phyloP scores from a whole-genome alignment of 2,113 vertebrate genomes.

The Henicopernis longicauda region DNA sequence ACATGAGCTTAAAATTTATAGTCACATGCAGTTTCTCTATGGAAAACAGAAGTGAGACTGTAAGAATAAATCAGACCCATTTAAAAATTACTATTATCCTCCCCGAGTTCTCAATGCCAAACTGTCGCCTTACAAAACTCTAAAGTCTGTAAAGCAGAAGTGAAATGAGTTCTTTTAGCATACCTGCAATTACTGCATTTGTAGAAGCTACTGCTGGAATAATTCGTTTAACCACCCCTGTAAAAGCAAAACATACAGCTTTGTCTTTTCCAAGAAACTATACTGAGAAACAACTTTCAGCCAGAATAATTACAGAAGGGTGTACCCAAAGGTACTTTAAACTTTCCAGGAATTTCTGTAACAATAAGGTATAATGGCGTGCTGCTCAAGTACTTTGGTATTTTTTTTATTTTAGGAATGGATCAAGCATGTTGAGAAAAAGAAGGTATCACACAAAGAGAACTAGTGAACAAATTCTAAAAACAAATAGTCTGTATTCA shows the following conservation, averaged over 20 bases:
- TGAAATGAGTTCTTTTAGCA: neutral
- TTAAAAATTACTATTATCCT: neutral
- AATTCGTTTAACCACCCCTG: conserved; percentile 95
- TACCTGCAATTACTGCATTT: conserved; percentile 96
- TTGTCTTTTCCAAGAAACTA: neutral
- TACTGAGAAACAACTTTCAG: neutral
- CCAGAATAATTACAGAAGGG: neutral
- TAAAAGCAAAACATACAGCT: neutral
- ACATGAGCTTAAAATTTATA: neutral
- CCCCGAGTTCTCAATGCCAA: neutral
- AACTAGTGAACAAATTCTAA: neutral
- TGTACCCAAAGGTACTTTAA: neutral
- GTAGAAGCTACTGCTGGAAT: conserved; percentile 98
- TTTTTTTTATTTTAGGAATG: neutral
- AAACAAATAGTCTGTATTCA: neutral
- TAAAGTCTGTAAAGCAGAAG: neutral
- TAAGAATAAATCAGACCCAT: neutral
- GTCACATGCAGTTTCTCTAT: neutral
- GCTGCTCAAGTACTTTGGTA: neutral
- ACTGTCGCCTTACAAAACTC: neutral
- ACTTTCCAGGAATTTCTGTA: neutral
- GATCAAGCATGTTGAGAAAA: neutral
- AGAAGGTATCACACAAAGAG: neutral
- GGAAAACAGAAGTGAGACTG: neutral
- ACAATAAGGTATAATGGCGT: neutral